These are phyloP conservation scores for Epiblema foenella DNA, from an alignment of 2,888 invertebrate species.

Conservation along the genomic window DNA sequence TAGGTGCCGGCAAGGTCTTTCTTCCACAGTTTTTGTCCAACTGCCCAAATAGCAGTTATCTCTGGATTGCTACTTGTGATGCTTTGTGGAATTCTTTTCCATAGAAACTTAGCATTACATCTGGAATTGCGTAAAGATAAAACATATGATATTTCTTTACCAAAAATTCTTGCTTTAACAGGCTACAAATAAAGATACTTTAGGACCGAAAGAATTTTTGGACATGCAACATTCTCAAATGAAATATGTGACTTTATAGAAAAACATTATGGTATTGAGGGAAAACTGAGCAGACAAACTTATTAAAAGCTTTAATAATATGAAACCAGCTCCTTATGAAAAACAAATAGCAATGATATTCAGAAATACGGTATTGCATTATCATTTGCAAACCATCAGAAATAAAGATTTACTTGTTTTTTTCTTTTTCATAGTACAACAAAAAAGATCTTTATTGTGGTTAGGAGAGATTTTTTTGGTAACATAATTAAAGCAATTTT, in stretches of 20 bases:
- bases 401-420: too few species aligned
- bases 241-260: neutral
- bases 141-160: neutral
- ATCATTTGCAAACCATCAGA: too few species aligned
- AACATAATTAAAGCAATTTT: neutral
- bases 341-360: too few species aligned
- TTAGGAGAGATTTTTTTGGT: too few species aligned
- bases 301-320: too few species aligned
- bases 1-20: constrained; percentile 93
- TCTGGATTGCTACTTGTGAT: constrained; percentile 90
- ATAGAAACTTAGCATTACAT: constrained; percentile 95
- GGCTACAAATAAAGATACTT: neutral
- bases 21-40: constrained; percentile 94
- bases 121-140: constrained; percentile 72
- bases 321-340: too few species aligned
- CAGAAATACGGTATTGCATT: too few species aligned
- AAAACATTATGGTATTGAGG: too few species aligned
- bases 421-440: too few species aligned
- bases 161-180: neutral
- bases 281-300: too few species aligned
- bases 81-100: constrained; percentile 94
- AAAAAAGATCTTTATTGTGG: too few species aligned
- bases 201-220: neutral
- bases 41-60: constrained; percentile 90
- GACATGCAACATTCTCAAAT: neutral